These are phyloP conservation scores for Venustoraphidia nigricollis DNA, from an alignment of 2,888 invertebrate genomes.

Conservation along the genomic window DNA sequence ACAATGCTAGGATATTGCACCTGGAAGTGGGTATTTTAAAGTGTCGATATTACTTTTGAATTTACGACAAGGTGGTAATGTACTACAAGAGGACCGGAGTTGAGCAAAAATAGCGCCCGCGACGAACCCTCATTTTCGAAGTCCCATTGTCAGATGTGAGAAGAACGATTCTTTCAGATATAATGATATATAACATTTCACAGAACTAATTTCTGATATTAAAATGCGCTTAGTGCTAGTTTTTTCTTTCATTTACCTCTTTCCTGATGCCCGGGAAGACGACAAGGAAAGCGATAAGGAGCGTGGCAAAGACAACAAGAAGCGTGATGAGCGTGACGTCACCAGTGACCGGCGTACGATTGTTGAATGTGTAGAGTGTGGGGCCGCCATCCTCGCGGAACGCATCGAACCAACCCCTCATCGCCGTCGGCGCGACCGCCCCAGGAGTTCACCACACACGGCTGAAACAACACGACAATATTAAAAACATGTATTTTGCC, in stretches of 20 bases:
- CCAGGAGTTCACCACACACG: slow-evolving; percentile 3
- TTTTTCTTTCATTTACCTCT: slow-evolving; percentile 46
- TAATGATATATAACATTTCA: too few species aligned
- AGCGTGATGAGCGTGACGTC: slow-evolving; percentile 81
- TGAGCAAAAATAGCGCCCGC: too few species aligned
- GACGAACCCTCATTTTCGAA: too few species aligned
- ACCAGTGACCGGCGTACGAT: slow-evolving; percentile 88
- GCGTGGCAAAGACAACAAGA: slow-evolving; percentile 73
- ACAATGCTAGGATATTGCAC: too few species aligned
- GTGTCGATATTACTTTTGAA: too few species aligned
- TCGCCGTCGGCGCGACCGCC: slow-evolving; percentile 32
- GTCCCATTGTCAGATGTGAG: too few species aligned
- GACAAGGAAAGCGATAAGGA: slow-evolving; percentile 87
- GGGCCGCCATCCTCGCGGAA: slow-evolving; percentile 95
- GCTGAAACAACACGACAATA: slow-evolving; percentile 8
- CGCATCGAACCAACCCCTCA: slow-evolving; percentile 95
- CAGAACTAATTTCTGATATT: too few species aligned
- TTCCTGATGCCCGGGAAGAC: slow-evolving; percentile 92
- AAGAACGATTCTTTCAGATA: too few species aligned
- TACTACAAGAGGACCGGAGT: too few species aligned
- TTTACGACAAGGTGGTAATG: too few species aligned
- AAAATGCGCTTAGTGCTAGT: background rate
- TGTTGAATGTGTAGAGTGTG: slow-evolving; percentile 86
- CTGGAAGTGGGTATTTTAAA: too few species aligned
- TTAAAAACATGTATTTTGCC: background rate